These are phyloP conservation scores for Orussus abietinus DNA, from an alignment of 1,140 invertebrate species.

Conservation along the genomic window DNA sequence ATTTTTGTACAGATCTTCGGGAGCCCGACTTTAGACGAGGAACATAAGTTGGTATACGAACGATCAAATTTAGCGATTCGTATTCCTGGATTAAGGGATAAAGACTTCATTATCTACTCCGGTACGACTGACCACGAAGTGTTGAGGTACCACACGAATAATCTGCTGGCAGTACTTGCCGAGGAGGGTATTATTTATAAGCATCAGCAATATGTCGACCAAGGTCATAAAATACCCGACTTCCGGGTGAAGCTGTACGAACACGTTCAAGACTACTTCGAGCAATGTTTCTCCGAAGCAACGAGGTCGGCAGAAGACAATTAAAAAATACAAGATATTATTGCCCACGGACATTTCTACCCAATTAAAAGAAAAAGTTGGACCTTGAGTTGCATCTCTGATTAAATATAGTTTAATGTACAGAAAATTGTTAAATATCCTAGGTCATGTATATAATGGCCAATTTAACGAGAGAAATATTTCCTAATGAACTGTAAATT, in stretches of 20 bases:
- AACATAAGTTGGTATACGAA: no score
- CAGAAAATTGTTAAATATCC: no score
- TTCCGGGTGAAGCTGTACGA: constrained; percentile 5
- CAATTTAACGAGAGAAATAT: no score
- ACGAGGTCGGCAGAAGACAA: neutral
- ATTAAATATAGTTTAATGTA: no score
- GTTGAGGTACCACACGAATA: neutral
- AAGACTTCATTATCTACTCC: constrained; percentile 6
- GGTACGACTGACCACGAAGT: neutral
- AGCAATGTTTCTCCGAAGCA: constrained; percentile 7
- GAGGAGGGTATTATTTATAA: constrained; percentile 2
- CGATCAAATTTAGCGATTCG: neutral
- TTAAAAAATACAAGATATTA: neutral
- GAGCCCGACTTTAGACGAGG: no score
- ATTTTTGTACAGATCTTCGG: no score
- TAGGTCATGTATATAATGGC: no score
- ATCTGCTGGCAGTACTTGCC: constrained; percentile 2
- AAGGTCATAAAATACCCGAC: neutral
- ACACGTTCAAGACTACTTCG: neutral
- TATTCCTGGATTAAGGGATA: constrained; percentile 1
- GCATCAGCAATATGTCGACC: constrained; percentile 3
- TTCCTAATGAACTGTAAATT: no score
- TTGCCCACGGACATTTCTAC: neutral
- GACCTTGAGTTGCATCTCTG: no score
- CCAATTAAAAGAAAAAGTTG: no score